A percentile compares a stretch with the other conserved stretches of the same genome.
These are phyloP conservation scores for Calcarius lapponicus DNA, from an alignment of 2,797 vertebrate genomes.

Conservation along the genomic window DNA sequence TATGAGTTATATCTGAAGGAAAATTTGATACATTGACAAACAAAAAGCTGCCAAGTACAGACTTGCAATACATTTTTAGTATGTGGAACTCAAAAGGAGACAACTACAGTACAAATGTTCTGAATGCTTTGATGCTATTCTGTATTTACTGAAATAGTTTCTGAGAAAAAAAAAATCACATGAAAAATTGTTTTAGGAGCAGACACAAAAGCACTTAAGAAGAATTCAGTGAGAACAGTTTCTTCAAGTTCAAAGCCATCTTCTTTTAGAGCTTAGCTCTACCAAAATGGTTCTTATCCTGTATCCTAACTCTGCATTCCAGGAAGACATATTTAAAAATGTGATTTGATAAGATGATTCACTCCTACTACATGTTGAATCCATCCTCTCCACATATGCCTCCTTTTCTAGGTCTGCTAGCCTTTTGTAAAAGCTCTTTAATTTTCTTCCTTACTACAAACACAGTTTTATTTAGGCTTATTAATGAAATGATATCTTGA, in stretches of 20 bases:
- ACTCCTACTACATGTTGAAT: background rate
- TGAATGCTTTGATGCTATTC: background rate
- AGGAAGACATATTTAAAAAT: background rate
- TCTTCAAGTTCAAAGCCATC: background rate
- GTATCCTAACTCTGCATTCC: background rate
- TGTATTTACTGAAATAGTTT: background rate
- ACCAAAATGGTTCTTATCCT: background rate
- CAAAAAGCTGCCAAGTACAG: background rate
- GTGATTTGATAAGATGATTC: background rate
- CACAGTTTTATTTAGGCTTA: background rate
- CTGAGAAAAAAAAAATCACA: background rate
- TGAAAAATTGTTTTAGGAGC: background rate
- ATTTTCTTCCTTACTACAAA: background rate
- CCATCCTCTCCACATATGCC: background rate
- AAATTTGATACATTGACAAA: background rate
- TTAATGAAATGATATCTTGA: background rate
- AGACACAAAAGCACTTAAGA: slow-evolving; percentile 14
- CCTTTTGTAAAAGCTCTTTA: background rate
- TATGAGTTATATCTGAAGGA: background rate
- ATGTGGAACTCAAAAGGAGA: background rate
- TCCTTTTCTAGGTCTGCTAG: background rate
- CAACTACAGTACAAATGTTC: background rate
- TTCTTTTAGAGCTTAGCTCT: background rate
- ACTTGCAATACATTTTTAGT: slow-evolving; percentile 7
- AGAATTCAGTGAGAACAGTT: background rate